Evolutionary conservation across 2,797 vertebrate genomes (phyloP), one percentile per base, ranked within the genome.

Genomic region (Sparidentex hasta): DNA sequence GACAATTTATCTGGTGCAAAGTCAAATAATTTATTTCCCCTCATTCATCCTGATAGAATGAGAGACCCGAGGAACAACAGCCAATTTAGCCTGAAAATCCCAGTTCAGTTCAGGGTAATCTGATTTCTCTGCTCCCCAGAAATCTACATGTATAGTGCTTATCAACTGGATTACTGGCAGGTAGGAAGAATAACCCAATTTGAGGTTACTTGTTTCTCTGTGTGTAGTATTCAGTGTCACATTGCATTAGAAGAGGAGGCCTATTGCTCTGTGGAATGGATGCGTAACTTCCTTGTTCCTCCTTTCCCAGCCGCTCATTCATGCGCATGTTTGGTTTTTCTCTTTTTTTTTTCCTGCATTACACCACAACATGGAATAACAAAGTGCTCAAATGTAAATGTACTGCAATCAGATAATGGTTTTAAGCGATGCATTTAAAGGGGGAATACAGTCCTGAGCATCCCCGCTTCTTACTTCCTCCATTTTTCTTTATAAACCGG

Each of bases 111-210:
- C 85, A 5, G 81, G 89, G 92, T 95, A 96, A 96, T 95, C 93
- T 93, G 95, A 95, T 96, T 96, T 93, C 87, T 90, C 90, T 90
- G 86, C 92, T 94, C 92, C 93, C 93, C 86, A 88, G 92, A 95
- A 95, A 96, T 95, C 94, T 96, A 94, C 94, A 95, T 95, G 94
- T 94, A 95, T 95, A 95, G 95, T 95, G 95, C 93, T 96, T 95
- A 96, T 95, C 95, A 95, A 95, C 90, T 92, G 90, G 93, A 95
- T 96, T 95, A 96, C 95, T 94, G 94, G 94, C 95, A 96, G 95
- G 94, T 95, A 95, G 95, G 94, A 95, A 84, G 87, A 92, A 93
- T 95, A 96, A 96, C 95, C 94, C 94, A 95, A 96, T 96, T 95
- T 95, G 91, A 86, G 90, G 90, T 93, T 95, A 93, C 93, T 95